Conservation (phyloP, 2,113 vertebrate species). For the Callithrix jacchus region DNA sequence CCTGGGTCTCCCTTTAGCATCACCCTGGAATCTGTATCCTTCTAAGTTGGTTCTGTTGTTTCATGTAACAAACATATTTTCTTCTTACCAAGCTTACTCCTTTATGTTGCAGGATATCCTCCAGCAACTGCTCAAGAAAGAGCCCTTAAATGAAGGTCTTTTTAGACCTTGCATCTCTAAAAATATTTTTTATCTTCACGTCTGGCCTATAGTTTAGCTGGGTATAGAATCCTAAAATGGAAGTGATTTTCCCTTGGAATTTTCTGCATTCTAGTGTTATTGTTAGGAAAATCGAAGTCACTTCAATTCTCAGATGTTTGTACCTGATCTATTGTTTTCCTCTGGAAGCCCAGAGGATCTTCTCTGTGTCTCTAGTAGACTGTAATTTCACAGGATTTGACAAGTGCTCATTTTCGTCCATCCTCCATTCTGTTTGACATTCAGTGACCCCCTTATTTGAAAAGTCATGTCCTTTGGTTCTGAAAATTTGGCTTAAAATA, state of each 20-base stretch:
- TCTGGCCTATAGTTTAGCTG: not conserved
- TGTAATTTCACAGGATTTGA: not conserved
- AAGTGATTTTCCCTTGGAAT: not conserved
- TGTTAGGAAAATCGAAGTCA: not conserved
- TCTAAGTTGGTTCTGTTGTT: not conserved
- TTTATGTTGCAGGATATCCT: not conserved
- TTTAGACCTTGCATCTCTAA: not conserved
- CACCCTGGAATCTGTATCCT: not conserved
- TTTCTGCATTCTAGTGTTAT: not conserved
- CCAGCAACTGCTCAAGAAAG: not conserved
- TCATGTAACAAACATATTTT: not conserved
- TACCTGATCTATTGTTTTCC: not conserved
- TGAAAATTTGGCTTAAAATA: not conserved
- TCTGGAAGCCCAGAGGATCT: not conserved
- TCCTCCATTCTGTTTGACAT: not conserved
- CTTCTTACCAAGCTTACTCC: not conserved
- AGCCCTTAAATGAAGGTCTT: not conserved
- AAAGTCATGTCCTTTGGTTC: not conserved
- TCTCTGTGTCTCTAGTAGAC: not conserved
- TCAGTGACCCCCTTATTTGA: not conserved
- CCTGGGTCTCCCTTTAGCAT: not conserved
- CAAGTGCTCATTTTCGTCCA: not conserved
- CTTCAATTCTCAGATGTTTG: not conserved
- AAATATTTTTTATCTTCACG: not conserved
- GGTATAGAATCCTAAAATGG: not conserved